Conservation (phyloP, 2,113 vertebrate genomes). For the Agapornis roseicollis region DNA sequence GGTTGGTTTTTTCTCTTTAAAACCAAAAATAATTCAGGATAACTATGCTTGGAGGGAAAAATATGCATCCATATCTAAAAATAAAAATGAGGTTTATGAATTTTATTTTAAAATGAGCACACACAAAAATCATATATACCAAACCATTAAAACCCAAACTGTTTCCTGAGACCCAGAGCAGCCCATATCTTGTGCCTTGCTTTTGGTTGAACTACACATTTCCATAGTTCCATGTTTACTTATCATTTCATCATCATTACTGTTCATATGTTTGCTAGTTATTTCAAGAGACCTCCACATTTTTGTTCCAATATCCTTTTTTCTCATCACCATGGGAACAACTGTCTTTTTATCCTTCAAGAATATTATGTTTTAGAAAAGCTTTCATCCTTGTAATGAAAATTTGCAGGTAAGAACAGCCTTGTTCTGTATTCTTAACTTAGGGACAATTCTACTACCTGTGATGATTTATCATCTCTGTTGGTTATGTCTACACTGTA, state of each 20-base stretch:
- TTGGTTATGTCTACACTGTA: background rate
- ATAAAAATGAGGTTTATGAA: background rate
- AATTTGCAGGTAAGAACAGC: constrained; percentile 12
- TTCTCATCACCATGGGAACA: constrained; percentile 44
- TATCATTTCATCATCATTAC: background rate
- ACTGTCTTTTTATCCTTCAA: background rate
- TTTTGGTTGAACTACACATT: background rate
- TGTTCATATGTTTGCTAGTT: background rate
- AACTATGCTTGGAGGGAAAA: background rate
- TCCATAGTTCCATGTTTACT: background rate
- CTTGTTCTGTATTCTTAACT: background rate
- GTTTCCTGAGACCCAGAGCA: background rate
- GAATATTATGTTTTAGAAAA: constrained; percentile 11
- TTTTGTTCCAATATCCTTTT: background rate
- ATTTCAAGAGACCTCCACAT: background rate
- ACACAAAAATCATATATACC: background rate
- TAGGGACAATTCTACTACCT: background rate
- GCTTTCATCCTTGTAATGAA: constrained; percentile 26
- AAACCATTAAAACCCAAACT: background rate
- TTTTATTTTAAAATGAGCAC: background rate
- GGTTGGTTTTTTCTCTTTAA: background rate
- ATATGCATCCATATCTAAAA: background rate
- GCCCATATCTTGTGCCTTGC: background rate
- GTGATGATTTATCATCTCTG: background rate
- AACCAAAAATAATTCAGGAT: background rate